Evolutionary conservation across 2,113 vertebrate genomes (phyloP).

Genomic region (Ascaphus truei): DNA sequence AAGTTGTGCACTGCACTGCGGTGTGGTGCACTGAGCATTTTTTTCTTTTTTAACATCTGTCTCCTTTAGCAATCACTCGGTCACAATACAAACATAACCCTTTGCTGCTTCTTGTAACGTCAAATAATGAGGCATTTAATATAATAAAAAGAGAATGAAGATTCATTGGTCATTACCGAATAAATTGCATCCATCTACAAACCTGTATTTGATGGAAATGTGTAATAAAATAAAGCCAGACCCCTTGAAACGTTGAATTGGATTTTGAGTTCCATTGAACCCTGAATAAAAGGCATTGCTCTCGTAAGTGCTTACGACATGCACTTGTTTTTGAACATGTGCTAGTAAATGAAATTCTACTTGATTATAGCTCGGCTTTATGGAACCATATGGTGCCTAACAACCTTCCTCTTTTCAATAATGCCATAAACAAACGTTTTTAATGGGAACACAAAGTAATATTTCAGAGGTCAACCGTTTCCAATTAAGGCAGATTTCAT

Average conservation of each 20-base stretch:
- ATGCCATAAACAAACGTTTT: too few relatives aligned
- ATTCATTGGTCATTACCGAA: slow-evolving; percentile 44
- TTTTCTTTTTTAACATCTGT: too few relatives aligned
- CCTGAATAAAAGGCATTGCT: slow-evolving; percentile 35
- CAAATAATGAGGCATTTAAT: background rate
- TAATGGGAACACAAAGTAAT: too few relatives aligned
- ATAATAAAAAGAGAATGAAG: slow-evolving; percentile 18
- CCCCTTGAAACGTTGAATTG: slow-evolving; percentile 39
- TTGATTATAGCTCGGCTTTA: slow-evolving; percentile 35
- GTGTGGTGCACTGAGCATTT: too few relatives aligned
- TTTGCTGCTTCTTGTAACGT: background rate
- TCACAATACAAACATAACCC: background rate
- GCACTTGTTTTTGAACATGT: slow-evolving; percentile 9
- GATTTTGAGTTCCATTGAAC: slow-evolving; percentile 38
- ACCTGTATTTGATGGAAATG: slow-evolving; percentile 47
- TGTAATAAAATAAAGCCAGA: slow-evolving; percentile 36
- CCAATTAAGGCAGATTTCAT: too few relatives aligned
- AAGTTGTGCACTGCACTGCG: too few relatives aligned
- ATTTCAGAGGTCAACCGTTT: too few relatives aligned
- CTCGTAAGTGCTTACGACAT: slow-evolving; percentile 37
- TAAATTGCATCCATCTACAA: slow-evolving; percentile 36
- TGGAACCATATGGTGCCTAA: background rate
- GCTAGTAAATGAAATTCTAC: slow-evolving; percentile 20
- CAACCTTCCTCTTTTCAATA: background rate
- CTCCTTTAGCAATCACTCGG: too few relatives aligned